Evolutionary conservation across 35 echinoderm and acorn worm species (phyloP), one percentile per base, ranked within the genome.

Genomic region (Patiria miniata): DNA sequence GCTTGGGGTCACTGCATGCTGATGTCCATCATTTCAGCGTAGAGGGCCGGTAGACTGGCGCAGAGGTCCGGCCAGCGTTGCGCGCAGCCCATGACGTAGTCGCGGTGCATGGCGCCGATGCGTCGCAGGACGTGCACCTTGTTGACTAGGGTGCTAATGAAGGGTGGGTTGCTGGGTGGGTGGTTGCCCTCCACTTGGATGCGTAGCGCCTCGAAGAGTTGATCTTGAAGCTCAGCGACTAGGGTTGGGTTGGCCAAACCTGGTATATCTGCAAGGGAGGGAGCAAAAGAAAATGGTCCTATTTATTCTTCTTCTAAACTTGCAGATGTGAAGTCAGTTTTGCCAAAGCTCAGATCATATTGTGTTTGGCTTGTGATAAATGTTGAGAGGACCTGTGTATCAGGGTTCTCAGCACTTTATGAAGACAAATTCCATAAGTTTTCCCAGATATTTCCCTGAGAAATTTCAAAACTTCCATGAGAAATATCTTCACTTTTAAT

Each of bases 1-100:
- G 10, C 59, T 39, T 5, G n/a, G n/a, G n/a, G 69, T 90, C 65
- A 95, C 76, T 92, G 86, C 53, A 95, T 65, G 14, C 89, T 79
- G 22, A 95, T 91, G 81, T 95, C 96, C 96, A 95, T 99, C 96
- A 99, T 99, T 51, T 99, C 96, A 7, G 86, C 86, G 59, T 99
- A 99, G 3, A 99, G 86, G 5, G 96, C 96, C 5, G 96, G 96
- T 80, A 99, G 86, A 58, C 86, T 88, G 5, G 86, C 32, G 81
- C 89, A 92, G 0, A 94, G 61, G 79, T 94, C 92, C 1, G 96
- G 96, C 96, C 96, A 99, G 19, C 92, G 92, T 33, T 94, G 93
- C 51, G 77, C 78, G 87, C 92, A 94, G 10, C 90, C 89, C 23
- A 91, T 81, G 14, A 94, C 96, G 78, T 90, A 99, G 61, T 99